Percentiles rank a stretch among this genome's conserved stretches.
phyloP scores from a whole-genome alignment of 2,113 vertebrate genomes.

The Sander vitreus region DNA sequence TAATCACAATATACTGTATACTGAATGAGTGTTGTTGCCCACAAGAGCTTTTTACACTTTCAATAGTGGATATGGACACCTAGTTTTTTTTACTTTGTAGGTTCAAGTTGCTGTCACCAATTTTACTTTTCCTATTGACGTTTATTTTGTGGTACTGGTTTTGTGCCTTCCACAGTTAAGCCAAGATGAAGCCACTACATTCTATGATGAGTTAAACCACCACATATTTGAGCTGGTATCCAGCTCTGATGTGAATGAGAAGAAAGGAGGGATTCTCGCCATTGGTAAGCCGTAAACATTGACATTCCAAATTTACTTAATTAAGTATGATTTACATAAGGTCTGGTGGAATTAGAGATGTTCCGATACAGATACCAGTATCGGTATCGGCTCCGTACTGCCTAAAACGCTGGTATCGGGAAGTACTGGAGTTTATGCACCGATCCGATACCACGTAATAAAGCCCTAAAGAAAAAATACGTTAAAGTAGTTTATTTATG shows the following conservation, averaged over 20 bases:
- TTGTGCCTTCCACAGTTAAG: slow-evolving; percentile 87
- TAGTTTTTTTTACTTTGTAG: neutral
- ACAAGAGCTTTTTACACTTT: neutral
- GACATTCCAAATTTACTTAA: neutral
- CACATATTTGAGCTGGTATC: slow-evolving; percentile 99
- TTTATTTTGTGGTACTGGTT: slow-evolving; percentile 13
- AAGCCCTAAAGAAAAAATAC: too few species aligned
- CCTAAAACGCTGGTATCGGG: too few species aligned
- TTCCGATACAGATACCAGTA: too few species aligned
- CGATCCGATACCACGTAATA: too few species aligned
- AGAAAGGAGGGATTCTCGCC: slow-evolving; percentile 98
- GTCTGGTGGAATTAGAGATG: neutral
- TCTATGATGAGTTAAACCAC: slow-evolving; percentile 98
- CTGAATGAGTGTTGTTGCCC: neutral
- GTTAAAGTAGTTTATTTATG: too few species aligned
- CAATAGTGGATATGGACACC: neutral
- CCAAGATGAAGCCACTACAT: slow-evolving; percentile 97
- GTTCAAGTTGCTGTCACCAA: neutral
- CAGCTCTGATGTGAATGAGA: slow-evolving; percentile 98
- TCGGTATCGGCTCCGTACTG: too few species aligned
- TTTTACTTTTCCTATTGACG: neutral
- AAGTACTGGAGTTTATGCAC: too few species aligned
- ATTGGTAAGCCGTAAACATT: slow-evolving; percentile 87
- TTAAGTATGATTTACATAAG: neutral
- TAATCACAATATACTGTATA: neutral